Conservation (phyloP, 2,888 invertebrate species). For the Perithous albicinctus region DNA sequence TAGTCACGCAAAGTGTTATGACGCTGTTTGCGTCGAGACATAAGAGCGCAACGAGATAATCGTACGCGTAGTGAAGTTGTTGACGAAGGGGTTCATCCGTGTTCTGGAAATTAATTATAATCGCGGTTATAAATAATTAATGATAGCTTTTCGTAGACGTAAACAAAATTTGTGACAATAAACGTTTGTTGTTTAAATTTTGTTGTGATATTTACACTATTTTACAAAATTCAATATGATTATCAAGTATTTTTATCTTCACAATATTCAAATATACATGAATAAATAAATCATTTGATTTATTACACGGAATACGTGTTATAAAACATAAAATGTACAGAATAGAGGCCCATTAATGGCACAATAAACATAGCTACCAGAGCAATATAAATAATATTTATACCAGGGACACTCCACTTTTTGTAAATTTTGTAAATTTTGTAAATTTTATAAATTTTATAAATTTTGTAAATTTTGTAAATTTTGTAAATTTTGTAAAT, state of each 20-base stretch:
- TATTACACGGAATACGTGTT: too few species aligned
- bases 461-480: too few species aligned
- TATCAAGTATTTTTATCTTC: neutral
- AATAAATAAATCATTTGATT: too few species aligned
- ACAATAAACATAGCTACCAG: too few species aligned
- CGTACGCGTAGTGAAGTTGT: conserved; percentile 28
- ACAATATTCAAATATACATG: too few species aligned
- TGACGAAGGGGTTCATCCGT: conserved; percentile 50
- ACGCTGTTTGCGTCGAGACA: conserved; percentile 11
- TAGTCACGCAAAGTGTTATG: neutral
- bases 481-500: too few species aligned
- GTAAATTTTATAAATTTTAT: too few species aligned
- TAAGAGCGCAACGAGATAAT: conserved; percentile 42
- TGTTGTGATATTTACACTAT: neutral
- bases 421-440: too few species aligned
- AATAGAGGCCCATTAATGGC: too few species aligned
- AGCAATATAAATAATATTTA: too few species aligned
- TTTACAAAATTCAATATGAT: neutral
- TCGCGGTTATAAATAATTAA: neutral
- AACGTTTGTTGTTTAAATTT: neutral
- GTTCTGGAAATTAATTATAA: neutral
- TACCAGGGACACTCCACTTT: too few species aligned
- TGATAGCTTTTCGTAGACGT: neutral
- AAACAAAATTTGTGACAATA: neutral
- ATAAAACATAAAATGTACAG: too few species aligned